Evolutionary conservation across 2,888 invertebrate genomes (phyloP).

Genomic region (Ecliptopera silaceata): DNA sequence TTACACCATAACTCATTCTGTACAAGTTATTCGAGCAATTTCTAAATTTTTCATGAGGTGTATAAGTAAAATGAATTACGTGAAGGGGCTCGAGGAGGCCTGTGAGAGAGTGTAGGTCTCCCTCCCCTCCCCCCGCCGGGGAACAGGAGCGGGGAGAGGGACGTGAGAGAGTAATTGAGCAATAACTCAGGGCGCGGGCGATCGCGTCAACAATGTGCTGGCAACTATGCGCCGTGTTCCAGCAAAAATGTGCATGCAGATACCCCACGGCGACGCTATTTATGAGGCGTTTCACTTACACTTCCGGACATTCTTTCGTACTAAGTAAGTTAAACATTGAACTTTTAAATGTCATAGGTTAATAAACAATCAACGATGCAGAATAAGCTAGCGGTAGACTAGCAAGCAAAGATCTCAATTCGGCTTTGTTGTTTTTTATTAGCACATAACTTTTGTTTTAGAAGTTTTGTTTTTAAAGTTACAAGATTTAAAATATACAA

Average conservation of each 20-base stretch:
- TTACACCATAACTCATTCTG: constrained; percentile 31
- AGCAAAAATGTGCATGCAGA: constrained; percentile 16
- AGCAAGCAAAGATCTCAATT: no score
- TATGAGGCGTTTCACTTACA: constrained; percentile 11
- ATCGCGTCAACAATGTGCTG: constrained; percentile 30
- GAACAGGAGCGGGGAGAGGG: background rate
- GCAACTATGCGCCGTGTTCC: constrained; percentile 16
- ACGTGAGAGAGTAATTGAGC: constrained; percentile 34
- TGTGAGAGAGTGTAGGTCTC: constrained; percentile 2
- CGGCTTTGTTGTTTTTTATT: no score
- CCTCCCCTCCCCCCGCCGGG: no score
- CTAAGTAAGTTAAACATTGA: no score
- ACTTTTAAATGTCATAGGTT: no score
- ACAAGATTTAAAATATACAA: no score
- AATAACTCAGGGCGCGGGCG: constrained; percentile 34
- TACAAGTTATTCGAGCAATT: constrained; percentile 36
- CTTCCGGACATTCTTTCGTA: background rate
- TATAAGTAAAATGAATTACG: constrained; percentile 37
- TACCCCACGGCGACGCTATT: constrained; percentile 4
- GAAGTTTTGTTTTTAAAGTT: no score
- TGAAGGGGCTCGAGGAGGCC: constrained; percentile 13
- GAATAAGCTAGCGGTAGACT: no score
- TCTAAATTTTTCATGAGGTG: constrained; percentile 40
- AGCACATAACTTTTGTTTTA: no score
- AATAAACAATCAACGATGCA: no score